Base-by-base conservation (phyloP, 2,888 invertebrate genomes). In the Ophioninae sp. region DNA sequence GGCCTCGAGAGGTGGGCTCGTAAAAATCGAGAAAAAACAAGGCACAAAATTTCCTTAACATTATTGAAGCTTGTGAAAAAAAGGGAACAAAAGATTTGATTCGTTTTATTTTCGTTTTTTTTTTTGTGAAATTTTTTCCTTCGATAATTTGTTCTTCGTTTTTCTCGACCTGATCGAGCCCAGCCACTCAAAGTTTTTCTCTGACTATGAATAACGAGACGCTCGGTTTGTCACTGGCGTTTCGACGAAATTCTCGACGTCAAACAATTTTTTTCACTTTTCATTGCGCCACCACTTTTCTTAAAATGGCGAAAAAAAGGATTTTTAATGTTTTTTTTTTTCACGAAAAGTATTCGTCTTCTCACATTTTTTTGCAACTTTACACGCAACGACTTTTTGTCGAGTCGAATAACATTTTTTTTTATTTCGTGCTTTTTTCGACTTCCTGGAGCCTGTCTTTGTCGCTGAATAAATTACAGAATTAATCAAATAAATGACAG, bases 1-100 rank as follows among this genome's bases (percentile, higher is more conserved):
- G 88, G 88, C 87, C 88, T 84, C 84, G 86, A 86, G 86, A 88
- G 87, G 84, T 88, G 89, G 81, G 70, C 50, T 81, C 23, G 65
- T 72, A 41, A 64, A 64, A 83, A 81, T 62, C 59, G 30, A 20
- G 70, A 39, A 50, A 50, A 50, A 50, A 50, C 17, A 13, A 50
- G 13, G 17, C 17, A 50, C 50, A 50, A 50, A 10, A 50, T 50
- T 50, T 50, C 3, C 17, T 50, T 17, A 13, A 17, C 17, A 13
- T 50, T 5, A 17, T 17, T 37, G 72, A 64, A 62, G 30, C 30
- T 30, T 30, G 30, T 30, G 59, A 56, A 77, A 67, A 57, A 57
- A 75, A 72, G 74, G 30, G 41, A 73, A 62, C 39, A 77, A 62
- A 17, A 44, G 65, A 37, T 62, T 68, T 37, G 17, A 50, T 39